Percentiles rank a stretch among this genome's conserved stretches.
Conservation (phyloP, 2,113 vertebrate genomes). For the Thinocorus orbignyianus region DNA sequence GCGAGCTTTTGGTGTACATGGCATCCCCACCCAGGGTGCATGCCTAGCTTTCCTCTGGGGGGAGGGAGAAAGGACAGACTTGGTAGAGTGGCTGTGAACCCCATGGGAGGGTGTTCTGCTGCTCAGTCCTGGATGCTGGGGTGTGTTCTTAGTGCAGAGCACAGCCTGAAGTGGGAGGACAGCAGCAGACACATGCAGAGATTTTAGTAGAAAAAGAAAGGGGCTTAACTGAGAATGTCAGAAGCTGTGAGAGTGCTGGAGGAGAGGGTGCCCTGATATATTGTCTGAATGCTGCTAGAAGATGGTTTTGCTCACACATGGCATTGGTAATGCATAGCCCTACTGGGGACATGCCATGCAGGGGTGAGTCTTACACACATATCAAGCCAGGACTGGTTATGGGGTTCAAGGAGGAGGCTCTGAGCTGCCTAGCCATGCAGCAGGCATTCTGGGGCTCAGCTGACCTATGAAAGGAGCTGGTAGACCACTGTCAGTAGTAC, state of each 20-base stretch:
- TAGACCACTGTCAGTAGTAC: not conserved
- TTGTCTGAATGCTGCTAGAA: not conserved
- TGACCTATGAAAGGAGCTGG: not conserved
- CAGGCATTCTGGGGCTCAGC: not conserved
- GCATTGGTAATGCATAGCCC: not conserved
- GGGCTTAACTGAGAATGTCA: not conserved
- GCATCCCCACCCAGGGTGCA: not conserved
- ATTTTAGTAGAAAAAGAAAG: not conserved
- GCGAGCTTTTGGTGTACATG: not conserved
- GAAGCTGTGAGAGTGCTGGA: not conserved
- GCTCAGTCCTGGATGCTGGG: not conserved
- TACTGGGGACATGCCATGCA: accelerated
- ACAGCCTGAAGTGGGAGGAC: not conserved
- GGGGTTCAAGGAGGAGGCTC: not conserved
- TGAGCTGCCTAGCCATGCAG: not conserved
- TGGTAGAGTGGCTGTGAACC: not conserved
- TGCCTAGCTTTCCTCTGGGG: not conserved
- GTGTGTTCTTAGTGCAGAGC: accelerated
- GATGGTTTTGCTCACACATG: accelerated
- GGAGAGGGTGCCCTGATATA: not conserved
- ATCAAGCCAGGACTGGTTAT: not conserved
- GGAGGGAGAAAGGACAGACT: not conserved
- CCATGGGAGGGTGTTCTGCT: not conserved
- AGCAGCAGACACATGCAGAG: not conserved
- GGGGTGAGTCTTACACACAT: not conserved